Evolutionary conservation across 2,113 vertebrate species (phyloP).

Genomic region (Notarius lentiginosus): DNA sequence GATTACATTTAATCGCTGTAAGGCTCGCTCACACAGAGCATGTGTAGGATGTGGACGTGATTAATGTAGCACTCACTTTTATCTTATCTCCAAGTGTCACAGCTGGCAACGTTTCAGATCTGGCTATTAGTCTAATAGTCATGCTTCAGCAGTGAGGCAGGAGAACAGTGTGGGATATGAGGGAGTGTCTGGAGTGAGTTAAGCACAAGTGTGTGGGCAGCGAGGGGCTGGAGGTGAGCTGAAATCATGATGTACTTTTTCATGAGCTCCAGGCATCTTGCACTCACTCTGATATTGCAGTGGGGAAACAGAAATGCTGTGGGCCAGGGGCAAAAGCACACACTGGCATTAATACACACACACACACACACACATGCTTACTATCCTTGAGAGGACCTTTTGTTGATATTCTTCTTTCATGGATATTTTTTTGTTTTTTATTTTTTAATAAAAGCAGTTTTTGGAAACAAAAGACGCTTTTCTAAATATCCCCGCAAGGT

Average conservation of each 20-base stretch:
- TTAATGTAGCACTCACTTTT: slow-evolving; percentile 51
- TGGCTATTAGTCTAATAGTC: slow-evolving; percentile 35
- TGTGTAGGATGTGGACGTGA: slow-evolving; percentile 45
- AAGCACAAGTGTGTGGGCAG: slow-evolving; percentile 45
- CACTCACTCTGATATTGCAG: slow-evolving; percentile 48
- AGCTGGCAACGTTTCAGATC: slow-evolving; percentile 24
- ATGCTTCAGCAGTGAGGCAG: neutral
- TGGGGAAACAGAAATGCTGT: slow-evolving; percentile 40
- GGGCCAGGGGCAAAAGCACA: slow-evolving; percentile 9
- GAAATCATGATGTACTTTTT: slow-evolving; percentile 49
- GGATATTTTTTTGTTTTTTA: neutral
- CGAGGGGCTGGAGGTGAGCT: slow-evolving; percentile 44
- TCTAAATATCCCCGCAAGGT: neutral
- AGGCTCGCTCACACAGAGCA: slow-evolving; percentile 31
- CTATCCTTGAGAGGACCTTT: neutral
- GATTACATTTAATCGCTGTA: slow-evolving; percentile 49
- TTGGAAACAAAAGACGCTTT: neutral
- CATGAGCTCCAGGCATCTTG: slow-evolving; percentile 49
- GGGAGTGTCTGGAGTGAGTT: slow-evolving; percentile 43
- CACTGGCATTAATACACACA: neutral
- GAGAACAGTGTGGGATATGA: slow-evolving; percentile 25
- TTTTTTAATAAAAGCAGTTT: neutral
- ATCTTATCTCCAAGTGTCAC: slow-evolving; percentile 45
- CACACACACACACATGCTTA: neutral
- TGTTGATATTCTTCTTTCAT: neutral